Percentiles rank a stretch among this genome's conserved stretches.
phyloP scores from a whole-genome alignment of 2,888 invertebrate genomes.

The Cerceris rybyensis region DNA sequence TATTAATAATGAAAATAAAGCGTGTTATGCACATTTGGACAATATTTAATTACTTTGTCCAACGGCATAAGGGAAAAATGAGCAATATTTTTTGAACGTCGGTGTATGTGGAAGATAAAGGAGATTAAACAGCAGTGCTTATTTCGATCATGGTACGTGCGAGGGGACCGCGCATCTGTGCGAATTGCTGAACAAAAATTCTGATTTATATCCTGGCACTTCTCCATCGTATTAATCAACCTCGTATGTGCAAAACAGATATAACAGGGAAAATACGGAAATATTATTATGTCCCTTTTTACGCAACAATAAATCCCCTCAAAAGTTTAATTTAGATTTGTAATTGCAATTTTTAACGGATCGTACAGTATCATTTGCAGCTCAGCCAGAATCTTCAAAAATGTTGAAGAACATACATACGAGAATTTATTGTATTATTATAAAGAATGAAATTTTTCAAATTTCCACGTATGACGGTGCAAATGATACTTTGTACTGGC shows the following conservation, averaged over 20 bases:
- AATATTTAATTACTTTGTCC: no score
- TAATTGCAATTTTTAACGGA: no score
- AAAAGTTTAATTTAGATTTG: no score
- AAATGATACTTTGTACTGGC: conserved; percentile 10
- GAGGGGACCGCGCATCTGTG: not conserved
- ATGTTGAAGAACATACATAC: no score
- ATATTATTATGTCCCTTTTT: conserved; percentile 13
- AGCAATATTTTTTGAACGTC: not conserved
- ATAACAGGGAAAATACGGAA: conserved; percentile 18
- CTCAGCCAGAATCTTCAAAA: no score
- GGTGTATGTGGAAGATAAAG: not conserved
- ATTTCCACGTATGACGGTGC: conserved; percentile 38
- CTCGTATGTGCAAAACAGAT: conserved; percentile 1
- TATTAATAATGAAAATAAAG: no score
- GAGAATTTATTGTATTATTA: not conserved
- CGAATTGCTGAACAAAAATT: conserved; percentile 16
- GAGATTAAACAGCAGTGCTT: not conserved
- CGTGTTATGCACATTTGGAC: no score
- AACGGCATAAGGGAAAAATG: no score
- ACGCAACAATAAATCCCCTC: conserved; percentile 4
- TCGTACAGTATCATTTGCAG: no score
- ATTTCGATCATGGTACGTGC: not conserved
- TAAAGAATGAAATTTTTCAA: conserved; percentile 57
- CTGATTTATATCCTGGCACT: conserved; percentile 23
- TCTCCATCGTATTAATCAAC: conserved; percentile 26